A percentile compares a stretch with the other conserved stretches of the same genome.
Conservation (phyloP, 2,797 vertebrate genomes). For the Rallus crepitans region DNA sequence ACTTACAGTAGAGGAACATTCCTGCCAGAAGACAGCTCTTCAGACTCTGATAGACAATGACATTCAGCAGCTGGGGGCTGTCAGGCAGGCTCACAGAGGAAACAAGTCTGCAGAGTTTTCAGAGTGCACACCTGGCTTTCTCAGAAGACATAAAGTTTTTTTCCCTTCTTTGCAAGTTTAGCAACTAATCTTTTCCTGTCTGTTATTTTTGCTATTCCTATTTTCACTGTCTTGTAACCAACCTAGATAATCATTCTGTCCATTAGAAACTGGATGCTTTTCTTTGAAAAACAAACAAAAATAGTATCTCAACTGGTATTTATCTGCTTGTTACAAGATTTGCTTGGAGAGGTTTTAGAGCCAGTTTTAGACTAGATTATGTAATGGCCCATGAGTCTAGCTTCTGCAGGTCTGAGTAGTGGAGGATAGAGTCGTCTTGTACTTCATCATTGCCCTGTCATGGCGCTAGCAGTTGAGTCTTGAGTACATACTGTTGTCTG, state of each 20-base stretch:
- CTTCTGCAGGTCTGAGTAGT: neutral
- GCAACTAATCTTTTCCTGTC: neutral
- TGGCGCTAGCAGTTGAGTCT: rapidly evolving
- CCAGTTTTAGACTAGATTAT: neutral
- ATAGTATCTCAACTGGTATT: neutral
- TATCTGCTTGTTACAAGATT: neutral
- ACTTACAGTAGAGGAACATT: neutral
- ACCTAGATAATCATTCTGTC: neutral
- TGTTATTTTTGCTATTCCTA: neutral
- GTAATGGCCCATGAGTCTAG: neutral
- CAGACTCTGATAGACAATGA: neutral
- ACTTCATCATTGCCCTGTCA: neutral
- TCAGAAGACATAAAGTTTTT: neutral
- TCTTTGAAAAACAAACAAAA: neutral
- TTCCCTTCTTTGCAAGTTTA: neutral
- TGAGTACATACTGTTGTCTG: neutral
- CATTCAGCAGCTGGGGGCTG: neutral
- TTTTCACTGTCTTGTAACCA: neutral
- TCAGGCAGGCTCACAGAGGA: neutral
- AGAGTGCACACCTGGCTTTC: neutral
- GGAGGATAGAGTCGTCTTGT: neutral
- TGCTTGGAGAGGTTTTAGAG: neutral
- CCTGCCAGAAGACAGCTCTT: neutral
- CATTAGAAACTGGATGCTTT: neutral
- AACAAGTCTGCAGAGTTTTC: neutral